Evolutionary conservation across 2,113 vertebrate species (phyloP).

Genomic region (Tetraodon nigroviridis): DNA sequence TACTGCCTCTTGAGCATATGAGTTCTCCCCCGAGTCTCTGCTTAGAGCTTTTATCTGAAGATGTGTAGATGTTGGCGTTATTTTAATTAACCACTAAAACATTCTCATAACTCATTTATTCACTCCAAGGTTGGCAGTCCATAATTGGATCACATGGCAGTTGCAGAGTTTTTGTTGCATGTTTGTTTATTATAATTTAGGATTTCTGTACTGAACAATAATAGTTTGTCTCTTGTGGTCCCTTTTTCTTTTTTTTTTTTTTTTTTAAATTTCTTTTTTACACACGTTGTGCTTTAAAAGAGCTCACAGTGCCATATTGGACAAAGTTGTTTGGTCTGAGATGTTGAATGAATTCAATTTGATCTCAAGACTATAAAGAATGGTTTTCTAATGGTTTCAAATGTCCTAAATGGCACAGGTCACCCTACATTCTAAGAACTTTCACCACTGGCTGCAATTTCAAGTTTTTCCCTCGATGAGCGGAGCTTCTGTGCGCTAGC

Average conservation of each 20-base stretch:
- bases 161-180: background rate
- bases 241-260: background rate
- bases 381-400: background rate
- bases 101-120: slow-evolving; percentile 34
- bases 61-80: slow-evolving; percentile 21
- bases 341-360: background rate
- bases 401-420: background rate
- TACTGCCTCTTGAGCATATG: slow-evolving; percentile 72
- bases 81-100: slow-evolving; percentile 42
- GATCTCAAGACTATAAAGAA: background rate
- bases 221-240: background rate
- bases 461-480: no score
- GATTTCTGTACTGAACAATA: no score
- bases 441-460: background rate
- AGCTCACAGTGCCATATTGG: background rate
- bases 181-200: no score
- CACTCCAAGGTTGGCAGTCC: background rate
- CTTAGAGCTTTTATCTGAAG: slow-evolving; percentile 24
- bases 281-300: background rate
- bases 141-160: slow-evolving; percentile 5
- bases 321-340: background rate
- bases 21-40: slow-evolving; percentile 46
- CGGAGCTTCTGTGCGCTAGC: slow-evolving; percentile 1
- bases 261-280: background rate
- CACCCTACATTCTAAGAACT: background rate